Evolutionary conservation across 2,888 invertebrate genomes (phyloP), one percentile per base, ranked within the genome.

Genomic region (Neria commutata): DNA sequence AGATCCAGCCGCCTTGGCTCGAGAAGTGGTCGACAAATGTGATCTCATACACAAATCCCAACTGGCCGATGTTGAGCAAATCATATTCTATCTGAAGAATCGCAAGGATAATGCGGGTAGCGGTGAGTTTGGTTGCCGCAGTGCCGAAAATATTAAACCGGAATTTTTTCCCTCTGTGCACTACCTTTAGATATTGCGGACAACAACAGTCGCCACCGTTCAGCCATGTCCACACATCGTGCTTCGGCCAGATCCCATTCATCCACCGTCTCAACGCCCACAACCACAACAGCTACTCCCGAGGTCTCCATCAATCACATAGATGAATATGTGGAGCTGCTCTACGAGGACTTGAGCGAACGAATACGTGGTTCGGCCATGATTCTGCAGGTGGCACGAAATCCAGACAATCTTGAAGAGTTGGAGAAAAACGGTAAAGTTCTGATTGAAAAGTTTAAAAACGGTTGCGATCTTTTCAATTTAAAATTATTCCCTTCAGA

Each of bases 331-430:
- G 91, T 98, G 55, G 98, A 98, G 82, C 83, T 98, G 64, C 84
- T 99, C 19, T 99, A 99, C 82, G 98, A 99, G 83, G 97, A 97
- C 67, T 88, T 92, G 76, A 86, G 89, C 26, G 96, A 96, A 75
- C 96, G 98, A 84, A 91, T 96, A 48, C 89, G 89, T 80, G 98
- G 97, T 24, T 95, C 98, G 5, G 91, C 92, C 24, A 85, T 95
- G 64, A 93, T 99, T 66, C 84, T 97, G 52, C 93, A 96, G 81
- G 86, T 99, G 63, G 94, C 97, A 2, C 87, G 95, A 74, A 92
- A 95, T 82, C 92, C 95, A 11, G 95, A 97, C 76, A 98, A 99
- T 85, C 86, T 99, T 63, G 90, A 94, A 74, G 94, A 94, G 79
- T 84, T 99, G 62, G 91, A 95, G 62, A 90, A 91, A 83, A 98